Conservation (phyloP, 2,113 vertebrate species). For the Siphamia tubifer region DNA sequence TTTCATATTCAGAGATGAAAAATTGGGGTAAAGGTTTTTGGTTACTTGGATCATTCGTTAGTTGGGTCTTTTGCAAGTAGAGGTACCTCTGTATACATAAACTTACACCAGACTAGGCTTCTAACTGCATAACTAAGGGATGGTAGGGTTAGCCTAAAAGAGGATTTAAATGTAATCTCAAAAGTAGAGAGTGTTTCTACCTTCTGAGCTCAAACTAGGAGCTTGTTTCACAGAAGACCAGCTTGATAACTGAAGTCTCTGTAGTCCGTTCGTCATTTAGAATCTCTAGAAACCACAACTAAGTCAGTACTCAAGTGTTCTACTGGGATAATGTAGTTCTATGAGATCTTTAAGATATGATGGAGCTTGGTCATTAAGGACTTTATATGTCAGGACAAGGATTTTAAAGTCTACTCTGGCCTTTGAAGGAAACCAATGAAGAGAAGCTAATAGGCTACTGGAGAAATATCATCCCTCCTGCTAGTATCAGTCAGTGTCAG, state of each 20-base stretch:
- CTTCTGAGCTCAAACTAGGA: background rate
- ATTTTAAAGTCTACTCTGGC: no score
- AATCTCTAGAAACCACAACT: background rate
- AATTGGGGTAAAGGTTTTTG: no score
- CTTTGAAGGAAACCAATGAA: no score
- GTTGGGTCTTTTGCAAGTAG: no score
- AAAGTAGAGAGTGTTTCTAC: background rate
- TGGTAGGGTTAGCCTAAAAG: background rate
- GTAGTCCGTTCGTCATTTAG: background rate
- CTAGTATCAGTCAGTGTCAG: no score
- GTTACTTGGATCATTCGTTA: no score
- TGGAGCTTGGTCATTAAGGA: background rate
- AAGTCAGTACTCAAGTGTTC: background rate
- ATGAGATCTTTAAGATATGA: background rate
- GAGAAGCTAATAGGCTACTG: no score
- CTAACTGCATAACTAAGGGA: background rate
- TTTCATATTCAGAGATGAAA: no score
- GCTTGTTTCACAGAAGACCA: background rate
- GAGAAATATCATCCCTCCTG: no score
- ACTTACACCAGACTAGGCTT: no score
- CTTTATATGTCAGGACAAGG: background rate
- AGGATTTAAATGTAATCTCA: no score
- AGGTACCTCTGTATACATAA: no score
- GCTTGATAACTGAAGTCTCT: background rate
- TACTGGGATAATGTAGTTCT: background rate